Conservation (phyloP, 2,797 vertebrate species). For the Tokudaia tokunoshimensis region DNA sequence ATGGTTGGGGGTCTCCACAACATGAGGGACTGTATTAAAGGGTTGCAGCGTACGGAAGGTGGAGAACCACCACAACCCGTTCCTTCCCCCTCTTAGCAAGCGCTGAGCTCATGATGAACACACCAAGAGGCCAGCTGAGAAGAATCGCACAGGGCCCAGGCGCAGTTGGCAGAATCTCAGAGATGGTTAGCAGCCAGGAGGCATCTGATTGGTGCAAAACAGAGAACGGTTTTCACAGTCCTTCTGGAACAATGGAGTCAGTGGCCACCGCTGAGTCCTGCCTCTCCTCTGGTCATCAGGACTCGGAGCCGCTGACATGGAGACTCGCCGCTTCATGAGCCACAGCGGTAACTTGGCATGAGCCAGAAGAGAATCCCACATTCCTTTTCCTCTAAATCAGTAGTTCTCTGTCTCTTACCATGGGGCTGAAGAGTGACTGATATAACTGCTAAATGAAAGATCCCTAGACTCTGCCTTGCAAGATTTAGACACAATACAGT, state of each 20-base stretch:
- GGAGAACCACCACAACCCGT: background rate
- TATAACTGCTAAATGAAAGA: background rate
- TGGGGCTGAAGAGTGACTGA: too few relatives aligned
- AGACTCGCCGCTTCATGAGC: background rate
- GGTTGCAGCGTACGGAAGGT: background rate
- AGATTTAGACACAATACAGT: background rate
- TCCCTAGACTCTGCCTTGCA: background rate
- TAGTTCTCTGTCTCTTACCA: background rate
- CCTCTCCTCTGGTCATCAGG: background rate
- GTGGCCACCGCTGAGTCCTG: slow-evolving; percentile 48
- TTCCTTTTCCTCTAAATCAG: background rate
- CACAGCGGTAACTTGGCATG: background rate
- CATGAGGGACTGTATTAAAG: background rate
- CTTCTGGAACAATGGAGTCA: slow-evolving; percentile 36
- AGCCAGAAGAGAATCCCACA: background rate
- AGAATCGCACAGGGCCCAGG: slow-evolving; percentile 54
- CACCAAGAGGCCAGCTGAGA: background rate
- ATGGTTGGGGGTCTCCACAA: background rate
- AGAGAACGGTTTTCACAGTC: slow-evolving; percentile 51
- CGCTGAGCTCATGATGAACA: background rate
- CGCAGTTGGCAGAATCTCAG: slow-evolving; percentile 26
- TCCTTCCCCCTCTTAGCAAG: slow-evolving; percentile 15
- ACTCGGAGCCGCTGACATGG: background rate
- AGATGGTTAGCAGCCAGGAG: slow-evolving; percentile 29
- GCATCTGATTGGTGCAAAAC: slow-evolving; percentile 37